These are phyloP conservation scores for Sorex fumeus DNA, from an alignment of 2,113 vertebrate genomes.

Conservation along the genomic window DNA sequence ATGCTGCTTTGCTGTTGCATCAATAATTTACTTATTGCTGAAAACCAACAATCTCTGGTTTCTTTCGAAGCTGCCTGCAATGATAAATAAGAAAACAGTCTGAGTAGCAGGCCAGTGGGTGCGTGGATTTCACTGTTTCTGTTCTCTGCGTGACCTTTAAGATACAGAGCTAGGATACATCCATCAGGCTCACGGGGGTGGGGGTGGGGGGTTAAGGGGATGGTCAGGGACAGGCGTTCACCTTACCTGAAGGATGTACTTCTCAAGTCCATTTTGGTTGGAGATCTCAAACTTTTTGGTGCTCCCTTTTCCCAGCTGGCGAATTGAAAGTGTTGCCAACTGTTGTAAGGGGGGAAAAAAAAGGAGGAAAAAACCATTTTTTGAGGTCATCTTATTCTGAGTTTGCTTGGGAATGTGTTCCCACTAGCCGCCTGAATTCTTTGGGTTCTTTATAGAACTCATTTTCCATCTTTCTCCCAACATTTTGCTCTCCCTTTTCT, in stretches of 20 bases:
- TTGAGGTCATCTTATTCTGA: neutral
- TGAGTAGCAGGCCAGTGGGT: conserved; percentile 12
- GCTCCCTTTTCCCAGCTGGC: conserved; percentile 93
- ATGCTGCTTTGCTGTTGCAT: conserved; percentile 94
- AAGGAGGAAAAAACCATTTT: neutral
- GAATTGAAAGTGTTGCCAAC: conserved; percentile 90
- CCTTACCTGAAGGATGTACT: conserved; percentile 97
- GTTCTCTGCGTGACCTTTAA: neutral
- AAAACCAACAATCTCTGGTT: conserved; percentile 96
- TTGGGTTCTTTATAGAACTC: neutral
- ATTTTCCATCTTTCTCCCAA: neutral
- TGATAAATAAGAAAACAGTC: conserved; percentile 71
- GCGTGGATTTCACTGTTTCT: neutral
- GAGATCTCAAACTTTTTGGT: conserved; percentile 97
- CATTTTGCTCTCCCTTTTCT: conserved; percentile 19
- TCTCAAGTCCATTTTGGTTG: conserved; percentile 96
- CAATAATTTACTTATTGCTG: conserved; percentile 96
- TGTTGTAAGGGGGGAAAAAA: conserved; percentile 85
- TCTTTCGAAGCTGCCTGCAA: conserved; percentile 95
- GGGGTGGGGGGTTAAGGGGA: too few species aligned
- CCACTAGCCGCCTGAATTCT: neutral
- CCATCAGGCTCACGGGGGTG: neutral
- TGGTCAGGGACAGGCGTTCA: neutral
- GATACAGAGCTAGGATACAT: neutral
- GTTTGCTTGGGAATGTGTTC: conserved; percentile 1